Evolutionary conservation across 2,888 invertebrate species (phyloP).

Genomic region (Podabrus alpinus): DNA sequence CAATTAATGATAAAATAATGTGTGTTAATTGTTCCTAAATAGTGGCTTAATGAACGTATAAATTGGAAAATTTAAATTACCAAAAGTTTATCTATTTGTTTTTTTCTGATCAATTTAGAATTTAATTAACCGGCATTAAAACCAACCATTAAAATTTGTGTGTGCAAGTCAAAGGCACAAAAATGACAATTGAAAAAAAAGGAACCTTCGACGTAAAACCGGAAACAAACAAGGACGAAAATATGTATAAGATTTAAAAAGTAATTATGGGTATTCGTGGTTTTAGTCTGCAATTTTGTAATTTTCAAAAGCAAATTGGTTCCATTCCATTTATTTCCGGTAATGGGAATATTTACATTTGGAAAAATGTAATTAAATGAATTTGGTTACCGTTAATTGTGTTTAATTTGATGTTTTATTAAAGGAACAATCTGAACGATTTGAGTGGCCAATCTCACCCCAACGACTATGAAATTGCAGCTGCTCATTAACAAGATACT

Average conservation of each 20-base stretch:
- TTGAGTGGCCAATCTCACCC: no score
- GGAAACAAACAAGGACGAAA: neutral
- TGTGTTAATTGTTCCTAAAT: neutral
- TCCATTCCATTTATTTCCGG: neutral
- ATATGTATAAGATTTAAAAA: neutral
- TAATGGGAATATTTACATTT: neutral
- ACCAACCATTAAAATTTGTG: no score
- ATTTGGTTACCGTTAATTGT: no score
- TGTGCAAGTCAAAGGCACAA: no score
- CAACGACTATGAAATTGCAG: no score
- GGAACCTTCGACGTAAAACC: neutral
- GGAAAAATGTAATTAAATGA: neutral
- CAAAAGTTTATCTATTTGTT: neutral
- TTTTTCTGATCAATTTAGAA: no score
- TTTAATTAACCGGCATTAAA: no score
- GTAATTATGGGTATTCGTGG: neutral
- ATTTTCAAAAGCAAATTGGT: neutral
- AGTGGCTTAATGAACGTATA: neutral
- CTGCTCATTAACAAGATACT: no score
- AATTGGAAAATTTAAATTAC: neutral
- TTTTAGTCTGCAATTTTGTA: neutral
- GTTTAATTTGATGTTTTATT: no score
- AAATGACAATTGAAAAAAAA: neutral
- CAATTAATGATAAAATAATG: neutral
- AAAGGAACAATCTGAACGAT: no score